Percentiles rank a stretch among this genome's conserved stretches.
Evolutionary conservation across 2,113 vertebrate species (phyloP).

Genomic region (Alosa alosa): DNA sequence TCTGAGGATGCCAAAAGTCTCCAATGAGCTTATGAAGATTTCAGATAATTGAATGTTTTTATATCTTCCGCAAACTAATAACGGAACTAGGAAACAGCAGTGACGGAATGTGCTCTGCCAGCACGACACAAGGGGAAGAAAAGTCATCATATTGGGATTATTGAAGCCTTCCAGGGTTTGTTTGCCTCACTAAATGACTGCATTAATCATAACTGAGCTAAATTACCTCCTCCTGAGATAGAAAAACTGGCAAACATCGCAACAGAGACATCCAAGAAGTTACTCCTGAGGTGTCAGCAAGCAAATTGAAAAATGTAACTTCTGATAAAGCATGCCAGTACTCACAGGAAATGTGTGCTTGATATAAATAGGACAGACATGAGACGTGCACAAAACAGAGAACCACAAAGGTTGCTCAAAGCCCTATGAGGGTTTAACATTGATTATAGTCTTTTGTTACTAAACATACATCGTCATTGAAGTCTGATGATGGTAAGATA

Average conservation of each 20-base stretch:
- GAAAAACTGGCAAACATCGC: conserved; percentile 2
- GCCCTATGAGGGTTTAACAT: neutral
- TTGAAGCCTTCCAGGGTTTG: conserved; percentile 14
- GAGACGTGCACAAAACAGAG: neutral
- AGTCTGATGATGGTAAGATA: neutral
- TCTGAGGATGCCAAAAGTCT: neutral
- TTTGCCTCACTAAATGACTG: conserved; percentile 13
- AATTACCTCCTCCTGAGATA: conserved; percentile 17
- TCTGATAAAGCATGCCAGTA: conserved; percentile 5
- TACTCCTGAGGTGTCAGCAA: conserved; percentile 1
- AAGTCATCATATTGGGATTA: conserved; percentile 17
- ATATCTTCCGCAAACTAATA: conserved; percentile 1
- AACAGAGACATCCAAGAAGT: neutral
- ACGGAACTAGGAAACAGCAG: neutral
- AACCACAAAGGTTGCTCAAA: neutral
- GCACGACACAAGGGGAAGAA: neutral
- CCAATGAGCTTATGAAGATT: neutral
- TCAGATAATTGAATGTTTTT: conserved; percentile 4
- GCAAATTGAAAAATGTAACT: conserved; percentile 18
- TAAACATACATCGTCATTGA: neutral
- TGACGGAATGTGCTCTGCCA: neutral
- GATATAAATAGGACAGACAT: neutral
- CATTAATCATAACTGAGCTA: conserved; percentile 4
- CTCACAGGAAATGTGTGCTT: neutral
- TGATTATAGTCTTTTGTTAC: neutral